Evolutionary conservation across 2,888 invertebrate genomes (phyloP), one percentile per base, ranked within the genome.

Genomic region (Baronia brevicornis): DNA sequence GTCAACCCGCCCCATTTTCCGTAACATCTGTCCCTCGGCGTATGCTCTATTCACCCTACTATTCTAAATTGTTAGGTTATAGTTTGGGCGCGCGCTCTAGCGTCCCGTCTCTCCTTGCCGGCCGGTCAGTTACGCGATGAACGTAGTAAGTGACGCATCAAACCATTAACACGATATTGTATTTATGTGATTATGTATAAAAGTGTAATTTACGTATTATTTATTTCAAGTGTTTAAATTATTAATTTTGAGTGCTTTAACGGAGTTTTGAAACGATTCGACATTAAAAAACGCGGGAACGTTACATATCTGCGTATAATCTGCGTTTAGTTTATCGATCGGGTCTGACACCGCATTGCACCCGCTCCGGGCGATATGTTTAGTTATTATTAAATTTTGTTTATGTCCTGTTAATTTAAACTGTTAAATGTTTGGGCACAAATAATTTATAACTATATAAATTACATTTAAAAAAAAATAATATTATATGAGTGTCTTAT

Each of bases 31-130:
- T 50, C 60, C 57, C 56, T 44, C 44, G 44, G 45, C 39, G 39
- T 38, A 18, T 39, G 48, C 53, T 54, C 59, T 53, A 55, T 44
- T 52, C 57, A 65, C 74, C 77, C 74, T 64, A 63, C 70, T 67
- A 69, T 63, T 68, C 54, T 50, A 71, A 70, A 53, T 71, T 52
- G 72, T 70, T 73, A 74, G 74, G 70, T 75, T 78, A 78, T 77
- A 79, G 72, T 73, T 74, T 68, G 58, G 65, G 64, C 68, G 69
- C 66, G 60, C 69, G 61, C 60, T 60, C 60, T 63, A 60, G 66
- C 68, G 66, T 65, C 67, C 68, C 54, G 66, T 54, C 60, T 63
- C 62, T 61, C 63, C n/a, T n/a, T n/a, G n/a, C n/a, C 10, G 22
- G 40, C 24, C 43, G 39, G 61, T 61, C 72, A 73, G 78, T 77